phyloP scores from a whole-genome alignment of 2,797 vertebrate genomes.

The Dryobates pubescens region DNA sequence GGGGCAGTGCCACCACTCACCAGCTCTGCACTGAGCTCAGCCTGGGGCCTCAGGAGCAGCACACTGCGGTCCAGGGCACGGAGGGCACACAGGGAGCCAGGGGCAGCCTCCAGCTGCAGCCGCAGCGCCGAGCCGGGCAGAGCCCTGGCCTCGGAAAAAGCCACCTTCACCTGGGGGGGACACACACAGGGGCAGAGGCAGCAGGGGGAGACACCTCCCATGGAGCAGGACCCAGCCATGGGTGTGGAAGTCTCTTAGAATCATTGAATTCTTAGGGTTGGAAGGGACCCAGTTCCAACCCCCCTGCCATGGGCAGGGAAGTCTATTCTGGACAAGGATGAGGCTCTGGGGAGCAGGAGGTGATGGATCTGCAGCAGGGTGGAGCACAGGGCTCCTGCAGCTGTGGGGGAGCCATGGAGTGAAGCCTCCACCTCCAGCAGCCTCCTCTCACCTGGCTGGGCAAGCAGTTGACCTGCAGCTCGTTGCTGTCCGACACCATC shows the following conservation, averaged over 20 bases:
- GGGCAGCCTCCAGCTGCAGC: slow-evolving; percentile 77
- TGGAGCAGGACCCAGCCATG: background rate
- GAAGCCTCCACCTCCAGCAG: accelerated
- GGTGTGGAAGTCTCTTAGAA: too few species aligned
- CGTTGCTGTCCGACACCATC: background rate
- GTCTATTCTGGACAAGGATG: background rate
- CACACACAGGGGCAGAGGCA: background rate
- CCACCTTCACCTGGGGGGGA: slow-evolving; percentile 77
- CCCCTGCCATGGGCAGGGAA: too few species aligned
- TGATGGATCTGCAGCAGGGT: accelerated
- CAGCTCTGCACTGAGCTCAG: slow-evolving; percentile 63
- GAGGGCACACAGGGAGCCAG: slow-evolving; percentile 83
- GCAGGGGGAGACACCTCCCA: background rate
- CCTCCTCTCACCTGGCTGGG: background rate
- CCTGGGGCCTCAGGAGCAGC: slow-evolving; percentile 77
- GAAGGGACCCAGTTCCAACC: too few species aligned
- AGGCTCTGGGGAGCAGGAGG: background rate
- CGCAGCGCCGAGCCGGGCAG: slow-evolving; percentile 75
- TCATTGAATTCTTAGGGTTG: too few species aligned
- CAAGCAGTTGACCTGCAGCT: background rate
- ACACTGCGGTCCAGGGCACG: slow-evolving; percentile 85
- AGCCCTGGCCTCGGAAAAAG: slow-evolving; percentile 72
- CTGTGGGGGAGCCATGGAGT: background rate
- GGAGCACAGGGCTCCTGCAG: background rate
- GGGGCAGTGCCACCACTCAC: slow-evolving; percentile 65